These are phyloP conservation scores for Ophion costatus DNA, from an alignment of 2,888 invertebrate genomes.

Conservation along the genomic window DNA sequence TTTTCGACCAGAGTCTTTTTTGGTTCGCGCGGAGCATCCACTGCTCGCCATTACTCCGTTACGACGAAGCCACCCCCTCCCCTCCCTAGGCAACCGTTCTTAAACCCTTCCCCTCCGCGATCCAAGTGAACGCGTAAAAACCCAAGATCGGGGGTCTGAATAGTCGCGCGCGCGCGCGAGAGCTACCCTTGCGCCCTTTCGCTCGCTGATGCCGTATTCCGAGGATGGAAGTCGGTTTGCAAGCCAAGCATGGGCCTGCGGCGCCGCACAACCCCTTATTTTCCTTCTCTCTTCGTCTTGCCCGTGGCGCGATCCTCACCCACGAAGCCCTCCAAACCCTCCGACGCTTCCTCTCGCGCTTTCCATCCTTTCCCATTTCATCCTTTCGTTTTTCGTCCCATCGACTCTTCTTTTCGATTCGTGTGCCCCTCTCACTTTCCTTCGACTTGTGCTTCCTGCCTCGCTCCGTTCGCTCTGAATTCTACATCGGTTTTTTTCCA, in stretches of 20 bases:
- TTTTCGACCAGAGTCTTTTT: conserved; percentile 56
- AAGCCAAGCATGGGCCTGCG: conserved; percentile 83
- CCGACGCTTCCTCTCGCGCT: conserved; percentile 41
- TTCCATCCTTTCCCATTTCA: conserved; percentile 56
- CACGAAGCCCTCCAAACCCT: conserved; percentile 64
- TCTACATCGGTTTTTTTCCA: conserved; percentile 44
- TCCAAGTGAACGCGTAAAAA: conserved; percentile 69
- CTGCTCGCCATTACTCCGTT: conserved; percentile 62
- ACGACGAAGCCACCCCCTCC: conserved; percentile 50
- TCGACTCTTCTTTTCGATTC: conserved; percentile 62
- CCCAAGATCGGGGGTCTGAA: conserved; percentile 78
- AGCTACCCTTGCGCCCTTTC: conserved; percentile 40
- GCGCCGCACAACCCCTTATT: conserved; percentile 82
- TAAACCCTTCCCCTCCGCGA: conserved; percentile 66
- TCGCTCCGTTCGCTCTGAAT: conserved; percentile 23
- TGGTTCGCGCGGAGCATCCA: conserved; percentile 61
- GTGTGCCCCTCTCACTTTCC: conserved; percentile 59
- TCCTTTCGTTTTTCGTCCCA: conserved; percentile 64
- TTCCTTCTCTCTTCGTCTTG: conserved; percentile 75
- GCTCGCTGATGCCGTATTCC: conserved; percentile 62
- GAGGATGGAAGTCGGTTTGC: conserved; percentile 83
- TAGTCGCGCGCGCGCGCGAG: conserved; percentile 76
- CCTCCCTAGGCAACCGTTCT: conserved; percentile 68
- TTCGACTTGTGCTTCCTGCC: conserved; percentile 58
- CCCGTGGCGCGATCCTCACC: conserved; percentile 67